Conservation (phyloP, 2,113 vertebrate species). For the Plestiodon gilberti region DNA sequence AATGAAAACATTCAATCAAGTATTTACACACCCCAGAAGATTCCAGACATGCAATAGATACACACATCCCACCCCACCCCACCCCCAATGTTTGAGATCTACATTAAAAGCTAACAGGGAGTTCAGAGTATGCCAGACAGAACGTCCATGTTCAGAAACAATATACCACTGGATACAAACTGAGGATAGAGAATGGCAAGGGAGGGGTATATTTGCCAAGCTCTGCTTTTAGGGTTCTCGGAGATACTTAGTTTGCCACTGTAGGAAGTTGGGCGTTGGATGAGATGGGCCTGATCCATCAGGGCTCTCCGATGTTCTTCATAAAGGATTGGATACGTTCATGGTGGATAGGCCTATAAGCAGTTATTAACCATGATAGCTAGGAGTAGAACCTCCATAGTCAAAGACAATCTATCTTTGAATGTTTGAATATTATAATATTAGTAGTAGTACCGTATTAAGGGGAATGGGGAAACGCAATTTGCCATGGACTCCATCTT, state of each 20-base stretch:
- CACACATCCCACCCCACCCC: too few species aligned
- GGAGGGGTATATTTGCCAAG: background rate
- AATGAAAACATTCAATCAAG: slow-evolving; percentile 58
- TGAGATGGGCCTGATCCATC: background rate
- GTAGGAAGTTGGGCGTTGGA: background rate
- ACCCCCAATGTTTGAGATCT: background rate
- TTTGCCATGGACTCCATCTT: background rate
- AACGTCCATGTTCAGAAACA: background rate
- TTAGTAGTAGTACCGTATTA: background rate
- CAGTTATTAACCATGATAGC: background rate
- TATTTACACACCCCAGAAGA: background rate
- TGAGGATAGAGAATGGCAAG: background rate
- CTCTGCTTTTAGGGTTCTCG: background rate
- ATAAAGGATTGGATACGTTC: too few species aligned
- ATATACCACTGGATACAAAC: background rate
- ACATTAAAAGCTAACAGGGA: background rate
- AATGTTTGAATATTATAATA: too few species aligned
- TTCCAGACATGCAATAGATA: background rate
- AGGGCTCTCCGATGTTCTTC: background rate
- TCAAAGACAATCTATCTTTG: too few species aligned
- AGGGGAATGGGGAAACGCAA: background rate
- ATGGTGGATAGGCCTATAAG: too few species aligned
- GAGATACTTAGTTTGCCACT: background rate
- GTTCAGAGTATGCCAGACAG: background rate
- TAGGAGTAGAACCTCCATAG: background rate